These are phyloP conservation scores for Drosophila busckii DNA, from an alignment of 1,140 invertebrate genomes.

Conservation along the genomic window DNA sequence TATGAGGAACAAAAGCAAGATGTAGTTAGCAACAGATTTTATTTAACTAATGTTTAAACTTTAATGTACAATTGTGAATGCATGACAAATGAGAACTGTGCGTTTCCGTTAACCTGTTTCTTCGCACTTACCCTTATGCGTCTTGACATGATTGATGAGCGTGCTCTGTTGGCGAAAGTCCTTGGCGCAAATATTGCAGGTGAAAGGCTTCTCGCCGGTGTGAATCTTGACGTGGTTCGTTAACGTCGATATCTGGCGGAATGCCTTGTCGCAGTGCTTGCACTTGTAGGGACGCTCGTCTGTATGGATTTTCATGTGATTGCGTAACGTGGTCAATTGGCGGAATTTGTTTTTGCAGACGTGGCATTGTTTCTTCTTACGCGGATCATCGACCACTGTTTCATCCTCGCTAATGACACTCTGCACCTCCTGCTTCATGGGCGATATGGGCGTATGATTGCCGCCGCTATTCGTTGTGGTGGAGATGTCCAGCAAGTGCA, in stretches of 20 bases:
- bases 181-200: conserved; percentile 75
- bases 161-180: conserved; percentile 77
- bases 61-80: no score
- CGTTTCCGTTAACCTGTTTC: no score
- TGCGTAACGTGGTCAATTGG: conserved; percentile 77
- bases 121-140: conserved; percentile 71
- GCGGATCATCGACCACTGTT: conserved; percentile 67
- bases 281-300: conserved; percentile 78
- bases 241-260: conserved; percentile 76
- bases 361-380: conserved; percentile 78
- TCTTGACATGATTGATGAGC: conserved; percentile 78
- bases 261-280: conserved; percentile 76
- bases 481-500: conserved; percentile 71
- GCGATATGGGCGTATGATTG: conserved; percentile 61
- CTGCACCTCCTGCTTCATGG: conserved; percentile 71
- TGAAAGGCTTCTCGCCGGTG: conserved; percentile 78
- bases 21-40: not conserved
- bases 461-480: conserved; percentile 65
- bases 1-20: conserved; percentile 1
- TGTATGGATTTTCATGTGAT: conserved; percentile 79
- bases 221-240: conserved; percentile 78
- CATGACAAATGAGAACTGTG: no score
- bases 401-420: conserved; percentile 69
- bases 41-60: not conserved
- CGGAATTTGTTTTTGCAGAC: conserved; percentile 78